Evolutionary conservation across 2,888 invertebrate genomes (phyloP).

Genomic region (Hartigia nigra): DNA sequence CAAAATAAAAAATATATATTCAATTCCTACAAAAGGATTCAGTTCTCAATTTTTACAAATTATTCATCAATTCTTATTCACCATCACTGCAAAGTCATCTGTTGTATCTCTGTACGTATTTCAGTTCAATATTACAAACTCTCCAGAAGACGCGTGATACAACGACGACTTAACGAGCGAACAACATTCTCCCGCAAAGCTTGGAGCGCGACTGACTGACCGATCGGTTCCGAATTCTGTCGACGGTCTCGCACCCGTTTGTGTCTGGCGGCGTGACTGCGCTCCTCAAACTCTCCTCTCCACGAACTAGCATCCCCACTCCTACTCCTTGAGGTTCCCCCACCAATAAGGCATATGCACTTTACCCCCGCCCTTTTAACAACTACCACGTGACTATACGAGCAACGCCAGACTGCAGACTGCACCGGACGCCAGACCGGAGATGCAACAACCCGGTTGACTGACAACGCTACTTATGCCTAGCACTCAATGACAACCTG

Average conservation of each 20-base stretch:
- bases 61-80: neutral
- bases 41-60: neutral
- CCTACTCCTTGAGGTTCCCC: conserved; percentile 25
- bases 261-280: conserved; percentile 50
- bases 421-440: conserved; percentile 7
- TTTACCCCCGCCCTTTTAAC: conserved; percentile 11
- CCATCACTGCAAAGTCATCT: neutral
- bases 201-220: conserved; percentile 51
- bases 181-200: conserved; percentile 27
- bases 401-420: neutral
- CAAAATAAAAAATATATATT: neutral
- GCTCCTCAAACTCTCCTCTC: conserved; percentile 32
- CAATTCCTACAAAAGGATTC: neutral
- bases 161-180: conserved; percentile 8
- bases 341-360: conserved; percentile 35
- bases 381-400: neutral
- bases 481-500: conserved; percentile 19
- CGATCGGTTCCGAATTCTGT: conserved; percentile 43
- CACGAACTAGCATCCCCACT: conserved; percentile 31
- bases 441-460: conserved; percentile 42
- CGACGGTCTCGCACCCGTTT: conserved; percentile 54
- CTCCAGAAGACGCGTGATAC: conserved; percentile 11
- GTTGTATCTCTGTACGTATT: neutral
- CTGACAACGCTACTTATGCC: conserved; percentile 56
- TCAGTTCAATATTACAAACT: neutral